phyloP scores from a whole-genome alignment of 1,140 invertebrate genomes.

The Zaprionus tsacasi region DNA sequence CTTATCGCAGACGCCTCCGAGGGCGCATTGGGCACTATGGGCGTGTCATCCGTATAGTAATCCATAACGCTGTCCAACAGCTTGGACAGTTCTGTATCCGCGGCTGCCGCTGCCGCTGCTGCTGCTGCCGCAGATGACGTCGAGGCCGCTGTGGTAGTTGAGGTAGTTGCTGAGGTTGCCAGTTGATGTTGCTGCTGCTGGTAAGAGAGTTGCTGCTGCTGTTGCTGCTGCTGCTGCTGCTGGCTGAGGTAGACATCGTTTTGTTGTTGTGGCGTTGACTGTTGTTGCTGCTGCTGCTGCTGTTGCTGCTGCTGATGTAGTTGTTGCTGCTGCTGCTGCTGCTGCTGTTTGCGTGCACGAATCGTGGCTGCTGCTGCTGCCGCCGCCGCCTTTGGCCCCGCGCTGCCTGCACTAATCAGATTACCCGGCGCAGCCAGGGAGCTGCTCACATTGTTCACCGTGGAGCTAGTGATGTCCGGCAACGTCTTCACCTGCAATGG shows the following conservation, averaged over 20 bases:
- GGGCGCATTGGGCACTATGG: conserved; percentile 84
- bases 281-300: conserved; percentile 58
- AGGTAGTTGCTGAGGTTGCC: conserved; percentile 79
- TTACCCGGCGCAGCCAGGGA: conserved; percentile 67
- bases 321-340: conserved; percentile 59
- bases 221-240: conserved; percentile 59
- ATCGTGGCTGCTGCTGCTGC: conserved; percentile 41
- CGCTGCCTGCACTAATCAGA: conserved; percentile 65
- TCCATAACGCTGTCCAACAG: conserved; percentile 94
- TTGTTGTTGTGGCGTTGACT: conserved; percentile 74
- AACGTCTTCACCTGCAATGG: conserved; percentile 86
- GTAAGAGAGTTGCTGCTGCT: conserved; percentile 75
- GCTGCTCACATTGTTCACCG: conserved; percentile 63
- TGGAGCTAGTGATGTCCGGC: conserved; percentile 87
- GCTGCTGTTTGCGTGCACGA: conserved; percentile 76
- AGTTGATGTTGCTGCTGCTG: conserved; percentile 70
- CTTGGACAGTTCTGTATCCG: conserved; percentile 90
- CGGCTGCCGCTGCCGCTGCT: conserved; percentile 52
- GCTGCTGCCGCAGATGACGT: conserved; percentile 57
- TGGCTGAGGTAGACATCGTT: conserved; percentile 86
- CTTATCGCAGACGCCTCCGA: conserved; percentile 90
- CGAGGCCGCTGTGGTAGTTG: conserved; percentile 73
- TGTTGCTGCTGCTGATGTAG: conserved; percentile 57
- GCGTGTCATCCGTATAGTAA: conserved; percentile 87
- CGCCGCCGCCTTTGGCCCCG: conserved; percentile 68